These are phyloP conservation scores for Hololepta plana DNA, from an alignment of 2,888 invertebrate species.

Conservation along the genomic window DNA sequence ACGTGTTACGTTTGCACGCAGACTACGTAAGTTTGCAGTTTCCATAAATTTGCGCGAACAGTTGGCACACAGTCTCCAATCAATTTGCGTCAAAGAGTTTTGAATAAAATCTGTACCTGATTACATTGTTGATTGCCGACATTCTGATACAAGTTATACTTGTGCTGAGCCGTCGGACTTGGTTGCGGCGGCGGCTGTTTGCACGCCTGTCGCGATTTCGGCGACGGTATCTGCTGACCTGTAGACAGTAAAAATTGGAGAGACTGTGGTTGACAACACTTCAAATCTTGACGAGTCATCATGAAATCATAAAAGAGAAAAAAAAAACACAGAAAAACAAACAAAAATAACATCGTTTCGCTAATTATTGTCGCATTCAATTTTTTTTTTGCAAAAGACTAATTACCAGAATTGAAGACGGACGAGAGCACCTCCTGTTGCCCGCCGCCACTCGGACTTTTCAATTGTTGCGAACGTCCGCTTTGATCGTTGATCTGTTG, in stretches of 20 bases:
- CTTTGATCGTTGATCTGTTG: conserved; percentile 20
- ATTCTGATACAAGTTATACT: conserved; percentile 32
- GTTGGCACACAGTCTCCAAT: not conserved
- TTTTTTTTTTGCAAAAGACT: no score
- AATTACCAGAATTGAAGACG: conserved; percentile 35
- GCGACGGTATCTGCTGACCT: conserved; percentile 38
- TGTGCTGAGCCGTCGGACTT: conserved; percentile 34
- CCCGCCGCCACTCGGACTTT: conserved; percentile 31
- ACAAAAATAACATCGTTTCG: not conserved
- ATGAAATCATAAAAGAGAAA: conserved; percentile 2
- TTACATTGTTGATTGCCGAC: conserved; percentile 29
- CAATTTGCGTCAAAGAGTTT: conserved; percentile 7
- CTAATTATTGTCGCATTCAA: not conserved
- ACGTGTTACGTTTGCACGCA: no score
- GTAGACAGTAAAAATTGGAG: no score
- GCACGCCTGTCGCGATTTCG: conserved; percentile 32
- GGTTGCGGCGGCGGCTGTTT: conserved; percentile 36
- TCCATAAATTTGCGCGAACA: no score
- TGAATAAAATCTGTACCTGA: conserved; percentile 19
- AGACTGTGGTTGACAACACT: no score
- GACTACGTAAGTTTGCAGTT: no score
- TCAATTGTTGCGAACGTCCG: conserved; percentile 32
- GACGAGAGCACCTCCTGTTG: conserved; percentile 31
- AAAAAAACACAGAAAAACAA: conserved; percentile 4
- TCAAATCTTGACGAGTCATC: no score